Percentiles rank a stretch among this genome's conserved stretches.
These are phyloP conservation scores for Calephelis perditalis DNA, from an alignment of 2,888 invertebrate genomes.

Conservation along the genomic window DNA sequence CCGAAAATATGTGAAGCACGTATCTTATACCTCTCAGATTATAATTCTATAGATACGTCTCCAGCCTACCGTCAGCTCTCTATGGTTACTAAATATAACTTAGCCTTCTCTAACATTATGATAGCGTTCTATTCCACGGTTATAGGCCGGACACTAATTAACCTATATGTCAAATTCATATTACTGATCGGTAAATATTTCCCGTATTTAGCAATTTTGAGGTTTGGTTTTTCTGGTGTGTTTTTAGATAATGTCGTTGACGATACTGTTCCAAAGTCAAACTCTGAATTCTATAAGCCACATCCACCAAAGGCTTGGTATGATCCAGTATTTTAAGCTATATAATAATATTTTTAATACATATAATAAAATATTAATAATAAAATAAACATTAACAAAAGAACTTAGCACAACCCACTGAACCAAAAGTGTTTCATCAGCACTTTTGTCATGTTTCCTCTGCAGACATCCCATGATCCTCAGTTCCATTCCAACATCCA, in stretches of 20 bases:
- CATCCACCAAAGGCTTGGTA: not conserved
- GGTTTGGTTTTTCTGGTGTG: not conserved
- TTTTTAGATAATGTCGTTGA: not conserved
- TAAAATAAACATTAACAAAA: too few relatives aligned
- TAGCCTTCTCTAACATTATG: not conserved
- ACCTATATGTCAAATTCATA: not conserved
- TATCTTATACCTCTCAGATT: not conserved
- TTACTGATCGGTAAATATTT: not conserved
- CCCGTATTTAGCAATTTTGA: not conserved
- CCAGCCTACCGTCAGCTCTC: not conserved
- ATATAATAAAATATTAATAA: too few relatives aligned
- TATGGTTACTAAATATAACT: not conserved
- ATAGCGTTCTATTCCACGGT: not conserved
- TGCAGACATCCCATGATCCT: too few relatives aligned
- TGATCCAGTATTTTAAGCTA: not conserved
- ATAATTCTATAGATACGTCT: not conserved
- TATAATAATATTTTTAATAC: too few relatives aligned
- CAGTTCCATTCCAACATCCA: too few relatives aligned
- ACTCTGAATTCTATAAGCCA: not conserved
- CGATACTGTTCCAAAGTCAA: not conserved
- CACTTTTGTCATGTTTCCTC: too few relatives aligned
- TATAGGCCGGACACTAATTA: not conserved
- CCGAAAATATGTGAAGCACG: not conserved
- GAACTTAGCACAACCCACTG: too few relatives aligned
- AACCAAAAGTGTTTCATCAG: too few relatives aligned